A percentile compares a stretch with the other conserved stretches of the same genome.
Evolutionary conservation across 2,113 vertebrate genomes (phyloP).

Genomic region (Percina caprodes): DNA sequence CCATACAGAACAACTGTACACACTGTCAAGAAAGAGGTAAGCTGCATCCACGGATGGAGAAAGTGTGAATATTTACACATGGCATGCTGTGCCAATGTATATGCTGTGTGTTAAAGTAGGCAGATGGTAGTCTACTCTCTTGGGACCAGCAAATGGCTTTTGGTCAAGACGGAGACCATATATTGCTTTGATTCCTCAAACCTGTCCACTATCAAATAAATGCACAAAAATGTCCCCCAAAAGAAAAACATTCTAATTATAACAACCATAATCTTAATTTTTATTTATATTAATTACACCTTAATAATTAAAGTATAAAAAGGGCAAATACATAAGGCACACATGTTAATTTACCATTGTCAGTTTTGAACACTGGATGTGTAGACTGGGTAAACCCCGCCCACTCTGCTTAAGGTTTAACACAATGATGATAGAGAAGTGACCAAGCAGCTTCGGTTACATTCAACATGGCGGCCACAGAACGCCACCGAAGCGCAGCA

Average conservation of each 20-base stretch:
- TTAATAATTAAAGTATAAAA: background rate
- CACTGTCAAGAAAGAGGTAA: background rate
- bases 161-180: background rate
- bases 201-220: background rate
- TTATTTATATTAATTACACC: too few species aligned
- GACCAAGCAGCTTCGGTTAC: too few species aligned
- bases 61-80: background rate
- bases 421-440: too few species aligned
- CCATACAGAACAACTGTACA: background rate
- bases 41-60: background rate
- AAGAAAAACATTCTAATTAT: background rate
- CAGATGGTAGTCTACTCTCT: background rate
- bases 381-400: too few species aligned
- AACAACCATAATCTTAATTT: background rate
- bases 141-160: background rate
- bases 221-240: background rate
- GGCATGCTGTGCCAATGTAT: background rate
- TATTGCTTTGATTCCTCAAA: background rate
- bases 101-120: background rate
- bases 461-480: too few species aligned
- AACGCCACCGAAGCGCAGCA: too few species aligned
- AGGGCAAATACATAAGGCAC: background rate
- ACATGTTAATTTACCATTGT: background rate
- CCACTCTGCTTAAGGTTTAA: too few species aligned
- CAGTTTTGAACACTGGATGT: background rate